Evolutionary conservation across 2,888 invertebrate species (phyloP), one percentile per base, ranked within the genome.

Genomic region (Lithophane semibrunnea): DNA sequence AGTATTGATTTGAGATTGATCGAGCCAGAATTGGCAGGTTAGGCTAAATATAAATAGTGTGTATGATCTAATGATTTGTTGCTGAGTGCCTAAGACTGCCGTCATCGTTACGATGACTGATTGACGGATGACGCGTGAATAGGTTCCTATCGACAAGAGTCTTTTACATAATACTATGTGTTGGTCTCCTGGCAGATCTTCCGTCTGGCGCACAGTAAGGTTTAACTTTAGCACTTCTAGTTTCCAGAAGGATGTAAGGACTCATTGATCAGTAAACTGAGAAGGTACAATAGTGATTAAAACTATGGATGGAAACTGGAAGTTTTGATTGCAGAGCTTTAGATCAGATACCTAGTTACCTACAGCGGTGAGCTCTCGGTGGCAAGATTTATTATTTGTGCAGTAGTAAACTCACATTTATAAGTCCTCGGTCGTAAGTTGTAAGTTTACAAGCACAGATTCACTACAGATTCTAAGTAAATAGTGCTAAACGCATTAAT

Each of bases 1-100:
- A 87, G 89, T 89, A 92, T 90, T 89, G 88, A 88, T 89, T 87
- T 86, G 86, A 81, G 74, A 86, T 80, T 75, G 83, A 86, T 75
- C 79, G 77, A 66, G 75, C 68, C 73, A 76, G 71, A 79, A 87
- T 87, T 87, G 88, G 88, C 88, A 88, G 82, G 85, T 83, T 75
- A 74, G 73, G 74, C 69, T 83, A 76, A 83, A 86, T 87, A 81
- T 84, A 86, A 79, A 74, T 78, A 75, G 68, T 79, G 66, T 54
- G 64, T 76, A 71, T 69, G 74, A 82, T 80, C 78, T 75, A 77
- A 79, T 84, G 61, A 85, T 85, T 63, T 64, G 64, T 85, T 79
- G 66, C 74, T 56, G 85, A 84, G 82, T 61, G 63, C 29, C 24
- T 54, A 65, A 71, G 29, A 73, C 68, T 64, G 58, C 60, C 63